These are phyloP conservation scores for Etheostoma cragini DNA, from an alignment of 2,113 vertebrate genomes.

Conservation along the genomic window DNA sequence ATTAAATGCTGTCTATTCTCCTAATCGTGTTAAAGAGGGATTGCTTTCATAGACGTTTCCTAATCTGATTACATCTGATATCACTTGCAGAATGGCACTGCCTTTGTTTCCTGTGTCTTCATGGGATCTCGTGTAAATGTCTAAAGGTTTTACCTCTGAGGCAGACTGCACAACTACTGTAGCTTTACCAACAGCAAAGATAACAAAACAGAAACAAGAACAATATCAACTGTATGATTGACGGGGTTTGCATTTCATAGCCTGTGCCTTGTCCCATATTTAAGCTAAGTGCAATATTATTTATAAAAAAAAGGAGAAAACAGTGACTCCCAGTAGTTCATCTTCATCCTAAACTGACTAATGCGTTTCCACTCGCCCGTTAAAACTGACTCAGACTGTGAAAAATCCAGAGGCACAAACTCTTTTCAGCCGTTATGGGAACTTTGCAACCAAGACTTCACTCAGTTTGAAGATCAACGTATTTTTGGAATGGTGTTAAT, in stretches of 20 bases:
- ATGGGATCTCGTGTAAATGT: slow-evolving; percentile 2
- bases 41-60: slow-evolving; percentile 34
- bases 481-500: not conserved
- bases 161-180: not conserved
- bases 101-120: slow-evolving; percentile 33
- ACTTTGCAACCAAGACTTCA: slow-evolving; percentile 14
- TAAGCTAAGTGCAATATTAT: not conserved
- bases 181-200: not conserved
- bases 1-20: slow-evolving; percentile 38
- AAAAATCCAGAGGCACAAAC: slow-evolving; percentile 50
- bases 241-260: too few species aligned
- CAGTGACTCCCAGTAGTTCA: slow-evolving; percentile 14
- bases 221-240: not conserved
- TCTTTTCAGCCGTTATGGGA: slow-evolving; percentile 44
- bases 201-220: not conserved
- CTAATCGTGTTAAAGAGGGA: slow-evolving; percentile 53
- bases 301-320: not conserved
- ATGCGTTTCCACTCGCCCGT: slow-evolving; percentile 66
- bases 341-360: slow-evolving; percentile 50
- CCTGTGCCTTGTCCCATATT: not conserved
- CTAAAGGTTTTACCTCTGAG: not conserved
- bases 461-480: not conserved
- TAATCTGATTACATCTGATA: slow-evolving; percentile 45
- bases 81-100: slow-evolving; percentile 19
- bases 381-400: slow-evolving; percentile 61